These are phyloP conservation scores for Rallus limicola DNA, from an alignment of 2,113 vertebrate species.

Conservation along the genomic window DNA sequence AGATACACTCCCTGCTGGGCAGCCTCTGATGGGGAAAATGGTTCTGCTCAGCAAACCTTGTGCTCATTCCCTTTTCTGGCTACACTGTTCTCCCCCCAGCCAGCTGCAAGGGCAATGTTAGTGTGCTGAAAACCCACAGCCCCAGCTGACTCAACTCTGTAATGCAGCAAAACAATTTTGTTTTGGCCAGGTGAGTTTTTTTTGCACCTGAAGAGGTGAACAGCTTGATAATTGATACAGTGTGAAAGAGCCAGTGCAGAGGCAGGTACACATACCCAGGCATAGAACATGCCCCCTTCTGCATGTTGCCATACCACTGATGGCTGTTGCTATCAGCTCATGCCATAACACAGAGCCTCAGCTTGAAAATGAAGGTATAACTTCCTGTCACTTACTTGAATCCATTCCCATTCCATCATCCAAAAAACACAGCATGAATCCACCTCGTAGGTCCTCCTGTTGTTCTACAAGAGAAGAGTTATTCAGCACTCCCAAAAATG, in stretches of 20 bases:
- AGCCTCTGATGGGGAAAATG: neutral
- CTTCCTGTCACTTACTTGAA: constrained; percentile 83
- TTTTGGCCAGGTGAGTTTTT: neutral
- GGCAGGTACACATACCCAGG: neutral
- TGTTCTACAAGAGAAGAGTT: constrained; percentile 77
- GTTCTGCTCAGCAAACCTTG: neutral
- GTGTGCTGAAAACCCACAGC: neutral
- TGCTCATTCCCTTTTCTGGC: neutral
- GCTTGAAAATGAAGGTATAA: neutral
- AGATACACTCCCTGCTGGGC: neutral
- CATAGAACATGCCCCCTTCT: neutral
- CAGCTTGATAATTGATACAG: accelerated
- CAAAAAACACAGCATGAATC: constrained; percentile 96
- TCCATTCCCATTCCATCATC: constrained; percentile 98
- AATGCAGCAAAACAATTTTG: neutral
- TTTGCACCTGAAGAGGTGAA: neutral
- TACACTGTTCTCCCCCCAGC: neutral
- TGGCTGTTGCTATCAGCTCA: neutral
- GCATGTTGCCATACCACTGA: neutral
- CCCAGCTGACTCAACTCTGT: neutral
- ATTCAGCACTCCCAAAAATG: neutral
- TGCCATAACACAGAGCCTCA: neutral
- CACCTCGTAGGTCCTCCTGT: constrained; percentile 87
- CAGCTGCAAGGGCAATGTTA: neutral
- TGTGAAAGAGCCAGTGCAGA: neutral